A percentile compares a stretch with the other conserved stretches of the same genome.
Evolutionary conservation across 2,888 invertebrate species (phyloP).

Genomic region (Drosophila prostipennis): DNA sequence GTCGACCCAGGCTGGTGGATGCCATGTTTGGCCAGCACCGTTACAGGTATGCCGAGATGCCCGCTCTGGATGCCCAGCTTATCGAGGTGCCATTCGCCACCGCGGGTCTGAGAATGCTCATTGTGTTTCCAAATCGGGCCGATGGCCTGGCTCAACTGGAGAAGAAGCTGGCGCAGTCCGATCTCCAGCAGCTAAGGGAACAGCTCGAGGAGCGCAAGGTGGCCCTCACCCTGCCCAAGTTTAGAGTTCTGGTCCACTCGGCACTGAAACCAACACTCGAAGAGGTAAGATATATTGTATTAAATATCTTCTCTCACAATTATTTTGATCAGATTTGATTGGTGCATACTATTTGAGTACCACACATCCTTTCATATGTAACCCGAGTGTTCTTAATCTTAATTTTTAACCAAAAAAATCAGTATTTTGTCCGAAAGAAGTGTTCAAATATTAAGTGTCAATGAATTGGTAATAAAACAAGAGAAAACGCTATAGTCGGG

Average conservation of each 20-base stretch:
- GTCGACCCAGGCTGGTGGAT: slow-evolving; percentile 74
- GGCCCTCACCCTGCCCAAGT: slow-evolving; percentile 89
- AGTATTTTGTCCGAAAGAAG: no score
- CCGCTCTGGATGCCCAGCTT: slow-evolving; percentile 85
- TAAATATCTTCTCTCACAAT: not conserved
- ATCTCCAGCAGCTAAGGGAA: slow-evolving; percentile 85
- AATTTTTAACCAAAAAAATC: no score
- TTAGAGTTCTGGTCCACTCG: slow-evolving; percentile 90
- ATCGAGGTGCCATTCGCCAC: slow-evolving; percentile 90
- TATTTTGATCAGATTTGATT: no score
- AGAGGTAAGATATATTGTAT: slow-evolving; percentile 84
- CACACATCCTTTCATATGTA: no score
- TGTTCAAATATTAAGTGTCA: no score
- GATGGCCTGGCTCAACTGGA: slow-evolving; percentile 87
- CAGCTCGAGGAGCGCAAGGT: slow-evolving; percentile 86
- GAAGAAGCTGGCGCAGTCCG: slow-evolving; percentile 86
- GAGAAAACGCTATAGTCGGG: no score
- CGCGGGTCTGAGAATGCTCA: slow-evolving; percentile 88
- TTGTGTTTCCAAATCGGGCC: slow-evolving; percentile 88
- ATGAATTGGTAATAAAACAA: no score
- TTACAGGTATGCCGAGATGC: slow-evolving; percentile 84
- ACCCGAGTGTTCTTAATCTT: no score
- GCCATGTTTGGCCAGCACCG: slow-evolving; percentile 83
- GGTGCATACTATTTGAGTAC: no score
- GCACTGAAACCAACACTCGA: slow-evolving; percentile 86